Conservation (phyloP, 2,797 vertebrate species). For the Semaprochilodus insignis region DNA sequence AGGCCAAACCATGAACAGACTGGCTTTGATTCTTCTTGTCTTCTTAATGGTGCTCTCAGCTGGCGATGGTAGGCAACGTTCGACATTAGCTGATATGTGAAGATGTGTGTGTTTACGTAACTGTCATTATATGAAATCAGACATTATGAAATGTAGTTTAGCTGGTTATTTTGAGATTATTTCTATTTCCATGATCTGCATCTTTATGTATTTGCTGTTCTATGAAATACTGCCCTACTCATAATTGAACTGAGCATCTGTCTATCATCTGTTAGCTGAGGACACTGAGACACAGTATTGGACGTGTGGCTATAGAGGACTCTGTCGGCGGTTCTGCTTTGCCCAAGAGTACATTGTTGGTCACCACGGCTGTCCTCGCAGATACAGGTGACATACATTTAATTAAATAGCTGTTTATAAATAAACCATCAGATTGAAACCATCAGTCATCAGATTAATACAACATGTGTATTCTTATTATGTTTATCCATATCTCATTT, state of each 20-base stretch:
- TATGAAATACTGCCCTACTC: neutral
- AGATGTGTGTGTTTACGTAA: neutral
- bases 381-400: slow-evolving; percentile 72
- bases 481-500: slow-evolving; percentile 54
- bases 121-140: neutral
- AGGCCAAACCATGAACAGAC: slow-evolving; percentile 75
- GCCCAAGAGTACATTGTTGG: slow-evolving; percentile 75
- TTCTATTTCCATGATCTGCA: no score
- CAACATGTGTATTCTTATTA: slow-evolving; percentile 1
- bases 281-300: slow-evolving; percentile 70
- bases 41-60: slow-evolving; percentile 75
- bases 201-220: no score
- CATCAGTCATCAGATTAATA: neutral
- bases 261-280: slow-evolving; percentile 57
- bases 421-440: no score
- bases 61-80: slow-evolving; percentile 73
- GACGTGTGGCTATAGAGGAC: slow-evolving; percentile 77
- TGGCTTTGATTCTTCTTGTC: slow-evolving; percentile 74
- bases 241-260: neutral
- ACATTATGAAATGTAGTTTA: no score
- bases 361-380: slow-evolving; percentile 77
- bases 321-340: slow-evolving; percentile 79
- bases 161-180: no score
- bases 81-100: neutral
- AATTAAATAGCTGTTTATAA: neutral